Conservation (phyloP, 1,140 invertebrate species). For the Frieseomelitta varia region DNA sequence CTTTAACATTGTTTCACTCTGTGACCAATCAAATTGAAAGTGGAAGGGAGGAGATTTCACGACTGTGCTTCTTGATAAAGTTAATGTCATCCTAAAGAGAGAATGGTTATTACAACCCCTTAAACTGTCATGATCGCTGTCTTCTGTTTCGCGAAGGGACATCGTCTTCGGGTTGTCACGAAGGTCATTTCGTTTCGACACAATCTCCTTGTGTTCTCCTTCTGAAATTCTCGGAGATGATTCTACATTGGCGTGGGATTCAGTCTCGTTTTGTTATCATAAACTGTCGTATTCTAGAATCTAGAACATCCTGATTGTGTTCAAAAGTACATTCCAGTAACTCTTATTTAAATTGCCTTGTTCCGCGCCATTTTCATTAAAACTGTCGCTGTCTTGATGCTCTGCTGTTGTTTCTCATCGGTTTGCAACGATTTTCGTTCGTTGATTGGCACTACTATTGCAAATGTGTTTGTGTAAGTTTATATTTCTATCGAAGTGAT, state of each 20-base stretch:
- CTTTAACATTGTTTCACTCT: too few species aligned
- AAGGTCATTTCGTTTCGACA: not conserved
- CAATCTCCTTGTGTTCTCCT: not conserved
- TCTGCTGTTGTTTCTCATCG: too few species aligned
- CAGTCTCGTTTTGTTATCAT: not conserved
- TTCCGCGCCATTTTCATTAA: too few species aligned
- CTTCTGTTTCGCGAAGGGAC: not conserved
- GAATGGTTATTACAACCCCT: not conserved
- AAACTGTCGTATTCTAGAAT: not conserved
- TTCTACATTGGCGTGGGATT: not conserved
- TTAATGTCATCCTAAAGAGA: not conserved
- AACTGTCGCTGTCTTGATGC: too few species aligned
- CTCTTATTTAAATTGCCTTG: not conserved
- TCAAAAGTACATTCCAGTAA: not conserved
- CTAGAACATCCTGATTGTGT: not conserved
- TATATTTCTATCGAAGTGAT: too few species aligned
- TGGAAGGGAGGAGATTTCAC: not conserved
- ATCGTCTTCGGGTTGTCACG: not conserved
- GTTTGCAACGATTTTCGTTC: too few species aligned
- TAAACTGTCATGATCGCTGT: not conserved
- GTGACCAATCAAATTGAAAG: too few species aligned
- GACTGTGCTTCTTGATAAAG: not conserved
- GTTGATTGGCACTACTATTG: too few species aligned
- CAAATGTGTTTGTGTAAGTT: too few species aligned
- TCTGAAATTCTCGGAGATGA: not conserved